A percentile compares a stretch with the other conserved stretches of the same genome.
These are phyloP conservation scores for Macrobrachium nipponense DNA, from an alignment of 1,140 invertebrate genomes.

Conservation along the genomic window DNA sequence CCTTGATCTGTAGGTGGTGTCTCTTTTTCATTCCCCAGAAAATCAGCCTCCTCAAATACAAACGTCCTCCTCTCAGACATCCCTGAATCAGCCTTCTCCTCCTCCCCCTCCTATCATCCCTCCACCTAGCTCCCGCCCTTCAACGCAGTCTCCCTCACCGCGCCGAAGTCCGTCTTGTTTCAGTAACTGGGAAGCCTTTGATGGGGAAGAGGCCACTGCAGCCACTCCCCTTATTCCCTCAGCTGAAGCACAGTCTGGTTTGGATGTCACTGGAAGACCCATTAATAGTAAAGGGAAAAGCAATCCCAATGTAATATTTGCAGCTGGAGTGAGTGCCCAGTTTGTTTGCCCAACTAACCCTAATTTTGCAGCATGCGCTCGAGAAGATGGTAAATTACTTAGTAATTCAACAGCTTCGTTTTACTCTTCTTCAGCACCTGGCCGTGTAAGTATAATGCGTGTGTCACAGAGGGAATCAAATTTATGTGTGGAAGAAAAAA, in stretches of 20 bases:
- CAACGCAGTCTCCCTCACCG: conserved; percentile 55
- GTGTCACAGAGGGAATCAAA: too few species aligned
- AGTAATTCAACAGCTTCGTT: not conserved
- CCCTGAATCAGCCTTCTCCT: conserved; percentile 48
- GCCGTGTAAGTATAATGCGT: too few species aligned
- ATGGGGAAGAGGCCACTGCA: conserved; percentile 44
- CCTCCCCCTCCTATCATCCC: conserved; percentile 20
- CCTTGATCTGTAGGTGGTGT: not conserved
- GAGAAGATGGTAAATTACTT: conserved; percentile 18
- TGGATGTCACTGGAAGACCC: conserved; percentile 17
- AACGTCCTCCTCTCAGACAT: conserved; percentile 50
- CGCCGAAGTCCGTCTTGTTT: conserved; percentile 52
- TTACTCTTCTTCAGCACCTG: conserved; percentile 4
- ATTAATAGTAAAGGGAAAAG: conserved; percentile 17
- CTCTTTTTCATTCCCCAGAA: conserved; percentile 59
- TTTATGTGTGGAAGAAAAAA: too few species aligned
- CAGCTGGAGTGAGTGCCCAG: conserved; percentile 63
- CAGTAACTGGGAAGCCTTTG: conserved; percentile 42
- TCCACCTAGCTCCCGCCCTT: conserved; percentile 38
- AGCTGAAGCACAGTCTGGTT: conserved; percentile 19
- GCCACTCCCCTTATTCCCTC: conserved; percentile 49
- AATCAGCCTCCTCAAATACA: conserved; percentile 59
- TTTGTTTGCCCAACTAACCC: conserved; percentile 43
- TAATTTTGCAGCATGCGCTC: conserved; percentile 4
- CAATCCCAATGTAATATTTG: conserved; percentile 59